A percentile compares a stretch with the other conserved stretches of the same genome.
These are phyloP conservation scores for Serripes groenlandicus DNA, from an alignment of 2,888 invertebrate species.

Conservation along the genomic window DNA sequence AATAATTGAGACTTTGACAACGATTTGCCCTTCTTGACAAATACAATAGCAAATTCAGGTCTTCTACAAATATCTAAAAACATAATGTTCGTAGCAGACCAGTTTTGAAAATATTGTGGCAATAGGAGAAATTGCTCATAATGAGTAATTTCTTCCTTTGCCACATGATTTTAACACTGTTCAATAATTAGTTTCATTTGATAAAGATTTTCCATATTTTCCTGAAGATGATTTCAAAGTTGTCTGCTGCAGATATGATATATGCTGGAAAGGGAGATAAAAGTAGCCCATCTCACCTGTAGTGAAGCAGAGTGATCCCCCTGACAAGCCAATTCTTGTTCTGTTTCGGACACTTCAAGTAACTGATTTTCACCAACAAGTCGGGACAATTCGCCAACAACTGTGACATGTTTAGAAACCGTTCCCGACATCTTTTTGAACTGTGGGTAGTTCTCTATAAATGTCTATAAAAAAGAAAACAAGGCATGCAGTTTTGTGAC, in stretches of 20 bases:
- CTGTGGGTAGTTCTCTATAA: constrained; percentile 98
- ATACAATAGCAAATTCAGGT: too few species aligned
- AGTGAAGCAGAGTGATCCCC: constrained; percentile 88
- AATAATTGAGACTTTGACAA: too few species aligned
- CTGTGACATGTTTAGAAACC: constrained; percentile 98
- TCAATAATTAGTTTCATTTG: too few species aligned
- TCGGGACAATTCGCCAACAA: constrained; percentile 97
- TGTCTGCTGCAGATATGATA: too few species aligned
- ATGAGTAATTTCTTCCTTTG: background rate
- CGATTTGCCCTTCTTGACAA: too few species aligned
- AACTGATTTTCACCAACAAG: constrained; percentile 92
- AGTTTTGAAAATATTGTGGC: background rate
- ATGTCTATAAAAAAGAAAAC: constrained; percentile 88
- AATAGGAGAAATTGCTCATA: constrained; percentile 1
- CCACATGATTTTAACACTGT: background rate
- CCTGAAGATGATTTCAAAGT: too few species aligned
- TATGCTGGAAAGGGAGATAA: too few species aligned
- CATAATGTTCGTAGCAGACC: too few species aligned
- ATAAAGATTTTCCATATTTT: too few species aligned
- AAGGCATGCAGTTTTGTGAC: too few species aligned
- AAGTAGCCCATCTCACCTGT: too few species aligned
- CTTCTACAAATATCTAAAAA: too few species aligned
- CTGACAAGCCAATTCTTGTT: constrained; percentile 90
- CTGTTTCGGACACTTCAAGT: constrained; percentile 90
- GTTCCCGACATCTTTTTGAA: constrained; percentile 93